Evolutionary conservation across 1,140 invertebrate species (phyloP).

Genomic region (Lasioglossum albipes): DNA sequence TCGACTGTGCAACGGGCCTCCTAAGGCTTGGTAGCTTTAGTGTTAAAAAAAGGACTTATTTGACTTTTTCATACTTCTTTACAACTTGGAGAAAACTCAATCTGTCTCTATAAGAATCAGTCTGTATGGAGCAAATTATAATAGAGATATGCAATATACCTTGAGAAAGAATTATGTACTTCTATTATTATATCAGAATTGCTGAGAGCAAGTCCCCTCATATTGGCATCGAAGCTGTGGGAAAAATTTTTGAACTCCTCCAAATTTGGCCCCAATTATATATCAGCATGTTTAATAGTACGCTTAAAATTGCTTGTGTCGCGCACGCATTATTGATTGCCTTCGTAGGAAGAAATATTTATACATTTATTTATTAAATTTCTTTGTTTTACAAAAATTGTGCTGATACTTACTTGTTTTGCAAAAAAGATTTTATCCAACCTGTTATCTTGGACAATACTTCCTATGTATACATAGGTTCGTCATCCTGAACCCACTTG

Average conservation of each 20-base stretch:
- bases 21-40: too few relatives aligned
- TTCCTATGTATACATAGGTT: slow-evolving; percentile 90
- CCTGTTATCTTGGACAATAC: slow-evolving; percentile 90
- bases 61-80: too few relatives aligned
- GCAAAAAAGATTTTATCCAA: slow-evolving; percentile 98
- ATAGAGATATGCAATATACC: slow-evolving; percentile 75
- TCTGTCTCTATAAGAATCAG: neutral
- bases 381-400: slow-evolving; percentile 10
- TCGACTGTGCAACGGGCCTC: too few relatives aligned
- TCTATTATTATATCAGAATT: slow-evolving; percentile 96
- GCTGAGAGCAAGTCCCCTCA: slow-evolving; percentile 96
- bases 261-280: slow-evolving; percentile 93
- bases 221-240: slow-evolving; percentile 95
- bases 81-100: too few relatives aligned
- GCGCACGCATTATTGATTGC: slow-evolving; percentile 99
- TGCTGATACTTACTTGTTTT: slow-evolving; percentile 88
- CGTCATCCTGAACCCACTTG: slow-evolving; percentile 96
- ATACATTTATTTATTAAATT: neutral
- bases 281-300: slow-evolving; percentile 92
- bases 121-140: neutral
- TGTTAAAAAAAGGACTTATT: too few relatives aligned
- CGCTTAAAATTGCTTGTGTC: slow-evolving; percentile 98
- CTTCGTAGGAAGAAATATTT: slow-evolving; percentile 76
- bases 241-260: slow-evolving; percentile 96
- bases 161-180: slow-evolving; percentile 98